phyloP scores from a whole-genome alignment of 1,140 invertebrate species.

The Anadara kagoshimensis region DNA sequence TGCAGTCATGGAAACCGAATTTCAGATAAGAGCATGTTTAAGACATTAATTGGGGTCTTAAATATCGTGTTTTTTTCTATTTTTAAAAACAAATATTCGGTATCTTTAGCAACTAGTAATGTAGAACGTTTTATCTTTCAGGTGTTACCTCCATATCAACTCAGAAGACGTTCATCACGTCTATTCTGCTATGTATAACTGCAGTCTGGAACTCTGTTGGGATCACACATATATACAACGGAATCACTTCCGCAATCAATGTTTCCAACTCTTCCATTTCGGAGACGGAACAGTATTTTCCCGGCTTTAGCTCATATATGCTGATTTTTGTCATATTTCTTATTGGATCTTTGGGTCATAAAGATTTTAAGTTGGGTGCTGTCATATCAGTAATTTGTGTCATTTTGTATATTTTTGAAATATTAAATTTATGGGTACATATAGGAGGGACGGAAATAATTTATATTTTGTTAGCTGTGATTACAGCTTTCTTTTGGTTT shows the following conservation, averaged over 20 bases:
- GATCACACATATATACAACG: constrained; percentile 44
- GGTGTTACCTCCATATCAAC: constrained; percentile 48
- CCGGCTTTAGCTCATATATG: constrained; percentile 52
- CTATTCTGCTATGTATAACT: constrained; percentile 44
- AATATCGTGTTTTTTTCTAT: too few species aligned
- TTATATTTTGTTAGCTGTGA: constrained; percentile 2
- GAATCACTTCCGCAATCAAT: constrained; percentile 24
- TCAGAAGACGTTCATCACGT: constrained; percentile 39
- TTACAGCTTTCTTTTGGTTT: constrained; percentile 19
- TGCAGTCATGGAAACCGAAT: too few species aligned
- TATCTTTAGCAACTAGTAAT: too few species aligned
- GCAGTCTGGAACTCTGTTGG: constrained; percentile 53
- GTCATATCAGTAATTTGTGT: constrained; percentile 45
- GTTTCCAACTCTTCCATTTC: constrained; percentile 5
- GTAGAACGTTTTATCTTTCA: constrained; percentile 39
- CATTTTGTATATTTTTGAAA: constrained; percentile 53
- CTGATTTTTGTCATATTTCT: constrained; percentile 52
- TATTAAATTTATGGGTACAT: constrained; percentile 22
- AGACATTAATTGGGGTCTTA: too few species aligned
- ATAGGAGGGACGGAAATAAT: background rate
- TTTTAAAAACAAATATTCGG: too few species aligned
- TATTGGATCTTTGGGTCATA: constrained; percentile 39
- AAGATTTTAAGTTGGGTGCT: constrained; percentile 30
- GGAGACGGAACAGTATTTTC: constrained; percentile 46
- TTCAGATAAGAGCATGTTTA: too few species aligned